Conservation (phyloP, 2,888 invertebrate species). For the Pristionchus arcanus region DNA sequence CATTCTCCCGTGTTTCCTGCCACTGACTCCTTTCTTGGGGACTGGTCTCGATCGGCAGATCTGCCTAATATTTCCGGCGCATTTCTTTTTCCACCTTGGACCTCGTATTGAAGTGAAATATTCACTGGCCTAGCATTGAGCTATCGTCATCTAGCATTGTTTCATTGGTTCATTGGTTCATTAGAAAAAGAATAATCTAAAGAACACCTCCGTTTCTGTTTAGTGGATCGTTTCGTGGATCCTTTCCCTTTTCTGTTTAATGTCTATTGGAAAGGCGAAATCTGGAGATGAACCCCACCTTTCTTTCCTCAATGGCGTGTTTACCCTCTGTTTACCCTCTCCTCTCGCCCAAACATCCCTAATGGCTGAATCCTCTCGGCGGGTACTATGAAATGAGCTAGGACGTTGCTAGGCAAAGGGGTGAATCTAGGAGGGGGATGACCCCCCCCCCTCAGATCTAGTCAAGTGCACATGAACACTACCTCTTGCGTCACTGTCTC, state of each 20-base stretch:
- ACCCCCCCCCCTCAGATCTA: not conserved
- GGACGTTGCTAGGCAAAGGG: not conserved
- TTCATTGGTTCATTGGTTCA: no score
- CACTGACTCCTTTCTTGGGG: not conserved
- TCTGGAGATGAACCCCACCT: not conserved
- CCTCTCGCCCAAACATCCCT: not conserved
- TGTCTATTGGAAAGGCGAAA: not conserved
- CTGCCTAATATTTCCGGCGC: no score
- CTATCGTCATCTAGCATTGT: no score
- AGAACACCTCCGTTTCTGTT: not conserved
- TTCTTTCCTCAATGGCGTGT: not conserved
- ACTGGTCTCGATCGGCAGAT: not conserved
- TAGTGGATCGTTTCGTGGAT: no score
- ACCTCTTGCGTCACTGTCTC: not conserved
- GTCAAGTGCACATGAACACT: not conserved
- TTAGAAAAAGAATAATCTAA: not conserved
- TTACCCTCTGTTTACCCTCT: not conserved
- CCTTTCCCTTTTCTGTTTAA: not conserved
- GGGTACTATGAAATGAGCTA: not conserved
- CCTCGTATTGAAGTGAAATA: no score
- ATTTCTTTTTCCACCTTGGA: no score
- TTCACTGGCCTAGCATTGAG: no score
- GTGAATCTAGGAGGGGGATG: not conserved
- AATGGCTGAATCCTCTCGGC: not conserved
- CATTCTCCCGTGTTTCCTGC: not conserved